Evolutionary conservation across 2,113 vertebrate genomes (phyloP), one percentile per base, ranked within the genome.

Genomic region (Syrrhaptes paradoxus): DNA sequence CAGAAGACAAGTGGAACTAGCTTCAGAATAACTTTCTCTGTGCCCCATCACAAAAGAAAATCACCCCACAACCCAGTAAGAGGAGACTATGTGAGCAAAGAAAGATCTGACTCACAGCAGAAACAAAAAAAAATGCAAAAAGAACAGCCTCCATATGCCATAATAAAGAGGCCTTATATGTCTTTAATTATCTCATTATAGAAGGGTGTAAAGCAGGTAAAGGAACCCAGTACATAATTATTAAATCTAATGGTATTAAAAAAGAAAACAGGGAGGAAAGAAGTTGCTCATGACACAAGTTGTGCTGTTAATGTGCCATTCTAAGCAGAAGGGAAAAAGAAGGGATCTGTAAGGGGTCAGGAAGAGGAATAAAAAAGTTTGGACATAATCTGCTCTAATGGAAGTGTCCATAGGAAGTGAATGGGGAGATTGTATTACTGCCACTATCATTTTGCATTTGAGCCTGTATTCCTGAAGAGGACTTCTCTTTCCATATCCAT

Each of bases 101-200:
- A 79, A 84, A 82, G 51, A 45, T 92, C 57, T 95, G 95, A 84
- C 34, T 97, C 90, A 91, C 28, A 85, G 78, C 12, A 83, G 89
- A 87, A 97, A 94, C 34, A 67, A 93, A 95, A 78, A 91, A 58
- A 86, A 61, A 17, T n/a, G 5, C 58, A 77, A 73, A 94, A 95
- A 91, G 75, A 80, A 71, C 85, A 94, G 52, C 48, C 34, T 85
- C 61, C 58, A 38, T 85, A 86, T 67, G 76, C 34, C 63, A 75
- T 46, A 89, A 75, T 85, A 88, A 87, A 84, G 49, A 81, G 43
- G 90, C 32, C 55, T 67, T 10, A 1, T 79, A 62, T 61, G 41
- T 79, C 41, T 82, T 95, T 95, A 94, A 92, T 94, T 94, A 85
- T 45, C 46, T 77, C n/a, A 48, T 84, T 95, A 72, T 17, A 74